Conservation (phyloP, 2,113 vertebrate species). For the Phalacrocorax pelagicus region DNA sequence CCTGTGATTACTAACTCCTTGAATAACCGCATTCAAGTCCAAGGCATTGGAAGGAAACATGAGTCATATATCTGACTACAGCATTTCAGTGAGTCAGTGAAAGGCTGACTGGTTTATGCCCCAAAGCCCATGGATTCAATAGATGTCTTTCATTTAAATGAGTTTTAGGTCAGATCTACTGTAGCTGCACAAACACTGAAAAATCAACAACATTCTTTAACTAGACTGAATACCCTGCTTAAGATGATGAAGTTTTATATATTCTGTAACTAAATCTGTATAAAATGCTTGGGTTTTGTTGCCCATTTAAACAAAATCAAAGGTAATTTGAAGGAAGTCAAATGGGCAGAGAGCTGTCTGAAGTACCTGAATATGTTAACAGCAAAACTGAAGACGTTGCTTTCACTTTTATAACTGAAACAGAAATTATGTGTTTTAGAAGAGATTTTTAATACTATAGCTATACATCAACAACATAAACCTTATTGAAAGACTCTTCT, state of each 20-base stretch:
- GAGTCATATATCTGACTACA: neutral
- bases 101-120: conserved; percentile 31
- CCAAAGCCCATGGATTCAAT: conserved; percentile 7
- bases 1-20: conserved; percentile 11
- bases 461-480: neutral
- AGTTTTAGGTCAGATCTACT: neutral
- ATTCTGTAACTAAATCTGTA: neutral
- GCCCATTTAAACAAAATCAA: neutral
- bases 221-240: neutral
- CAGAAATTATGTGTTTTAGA: neutral
- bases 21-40: conserved; percentile 27
- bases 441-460: neutral
- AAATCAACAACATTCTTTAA: conserved; percentile 5
- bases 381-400: neutral
- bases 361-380: neutral
- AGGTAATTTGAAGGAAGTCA: neutral
- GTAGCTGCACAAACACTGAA: neutral
- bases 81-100: conserved; percentile 22
- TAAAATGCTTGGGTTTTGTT: neutral
- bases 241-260: neutral
- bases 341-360: neutral
- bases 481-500: neutral
- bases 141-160: conserved; percentile 31
- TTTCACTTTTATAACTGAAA: neutral
- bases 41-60: neutral